A percentile compares a stretch with the other conserved stretches of the same genome.
These are phyloP conservation scores for Sycobia sp. DNA, from an alignment of 1,140 invertebrate genomes.

Conservation along the genomic window DNA sequence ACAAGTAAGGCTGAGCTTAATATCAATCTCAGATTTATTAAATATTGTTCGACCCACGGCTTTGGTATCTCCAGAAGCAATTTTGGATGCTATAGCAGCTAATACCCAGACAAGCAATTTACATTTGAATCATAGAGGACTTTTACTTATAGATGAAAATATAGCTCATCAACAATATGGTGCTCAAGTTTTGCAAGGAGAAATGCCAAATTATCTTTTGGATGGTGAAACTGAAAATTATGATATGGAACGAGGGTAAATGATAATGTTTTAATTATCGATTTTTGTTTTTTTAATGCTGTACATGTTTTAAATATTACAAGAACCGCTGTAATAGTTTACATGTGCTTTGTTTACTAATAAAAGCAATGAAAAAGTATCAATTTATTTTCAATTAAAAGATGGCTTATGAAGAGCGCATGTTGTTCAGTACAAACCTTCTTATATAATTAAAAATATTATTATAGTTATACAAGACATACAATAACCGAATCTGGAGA, in stretches of 20 bases:
- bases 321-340: too few relatives aligned
- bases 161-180: conserved; percentile 78
- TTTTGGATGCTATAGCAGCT: conserved; percentile 92
- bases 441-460: not conserved
- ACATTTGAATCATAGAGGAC: conserved; percentile 81
- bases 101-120: conserved; percentile 77
- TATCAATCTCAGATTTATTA: conserved; percentile 85
- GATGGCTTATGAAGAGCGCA: too few relatives aligned
- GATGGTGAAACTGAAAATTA: conserved; percentile 88
- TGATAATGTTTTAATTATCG: conserved; percentile 6
- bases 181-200: conserved; percentile 84
- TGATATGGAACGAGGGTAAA: conserved; percentile 83
- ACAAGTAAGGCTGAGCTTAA: conserved; percentile 82
- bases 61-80: conserved; percentile 84
- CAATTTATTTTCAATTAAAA: too few relatives aligned
- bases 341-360: too few relatives aligned
- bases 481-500: conserved; percentile 82
- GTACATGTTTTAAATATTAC: too few relatives aligned
- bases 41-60: conserved; percentile 84
- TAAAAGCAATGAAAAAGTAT: too few relatives aligned
- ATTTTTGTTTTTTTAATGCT: not conserved
- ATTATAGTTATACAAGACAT: conserved; percentile 84
- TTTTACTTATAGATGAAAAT: conserved; percentile 86
- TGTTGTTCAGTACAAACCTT: too few relatives aligned
- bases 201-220: conserved; percentile 83